These are phyloP conservation scores for Reinhardtius hippoglossoides DNA, from an alignment of 2,113 vertebrate genomes.

Conservation along the genomic window DNA sequence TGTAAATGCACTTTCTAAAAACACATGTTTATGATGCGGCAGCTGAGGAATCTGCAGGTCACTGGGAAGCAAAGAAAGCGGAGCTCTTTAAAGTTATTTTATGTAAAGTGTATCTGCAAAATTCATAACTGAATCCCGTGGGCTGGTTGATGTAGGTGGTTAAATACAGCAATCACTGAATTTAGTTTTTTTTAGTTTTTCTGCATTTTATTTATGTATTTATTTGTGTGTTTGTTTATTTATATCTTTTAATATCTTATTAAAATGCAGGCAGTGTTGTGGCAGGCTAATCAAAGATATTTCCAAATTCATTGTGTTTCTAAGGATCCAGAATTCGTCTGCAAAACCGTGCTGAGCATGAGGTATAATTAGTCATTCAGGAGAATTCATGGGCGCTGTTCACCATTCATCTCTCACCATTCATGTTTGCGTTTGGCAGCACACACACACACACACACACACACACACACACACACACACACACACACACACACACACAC, in stretches of 20 bases:
- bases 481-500: conserved; percentile 4
- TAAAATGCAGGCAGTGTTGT: conserved; percentile 11
- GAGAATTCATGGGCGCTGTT: conserved; percentile 65
- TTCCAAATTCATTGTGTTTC: conserved; percentile 35
- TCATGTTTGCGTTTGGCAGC: conserved; percentile 62
- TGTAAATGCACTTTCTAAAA: conserved; percentile 38
- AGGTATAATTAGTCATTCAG: conserved; percentile 69
- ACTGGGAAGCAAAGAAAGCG: conserved; percentile 22
- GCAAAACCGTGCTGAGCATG: conserved; percentile 57
- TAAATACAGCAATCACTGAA: conserved; percentile 10
- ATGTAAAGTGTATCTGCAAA: conserved; percentile 15
- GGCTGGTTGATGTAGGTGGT: conserved; percentile 2
- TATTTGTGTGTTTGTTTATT: conserved; percentile 25
- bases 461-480: conserved; percentile 21
- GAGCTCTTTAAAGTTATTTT: conserved; percentile 44
- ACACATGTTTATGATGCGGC: conserved; percentile 37
- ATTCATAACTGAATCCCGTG: conserved; percentile 2
- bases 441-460: background rate
- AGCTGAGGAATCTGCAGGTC: conserved; percentile 33
- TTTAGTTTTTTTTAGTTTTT: conserved; percentile 4
- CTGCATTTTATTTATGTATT: conserved; percentile 21
- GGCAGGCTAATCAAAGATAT: conserved; percentile 20
- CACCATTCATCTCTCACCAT: conserved; percentile 65
- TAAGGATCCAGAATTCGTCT: conserved; percentile 57
- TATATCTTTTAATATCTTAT: conserved; percentile 12